Base-by-base conservation (phyloP, 1,140 invertebrate species). In the Drosophila rufa region DNA sequence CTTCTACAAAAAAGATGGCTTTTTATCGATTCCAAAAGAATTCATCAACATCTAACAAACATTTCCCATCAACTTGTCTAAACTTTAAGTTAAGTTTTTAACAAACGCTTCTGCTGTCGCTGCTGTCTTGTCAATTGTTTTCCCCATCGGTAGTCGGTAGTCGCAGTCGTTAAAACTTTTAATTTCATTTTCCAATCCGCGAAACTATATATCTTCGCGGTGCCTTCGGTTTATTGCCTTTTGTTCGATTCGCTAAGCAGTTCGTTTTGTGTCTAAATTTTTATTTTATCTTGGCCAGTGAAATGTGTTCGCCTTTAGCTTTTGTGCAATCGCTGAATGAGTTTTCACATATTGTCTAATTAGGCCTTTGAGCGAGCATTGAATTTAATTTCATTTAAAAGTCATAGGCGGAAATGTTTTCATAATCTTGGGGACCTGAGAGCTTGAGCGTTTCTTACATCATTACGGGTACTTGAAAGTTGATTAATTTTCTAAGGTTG, bases 261-360 rank as follows among this genome's bases (percentile, higher is more conserved):
- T 62, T 51, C 38, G 55, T 42, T 68, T 46, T 47, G 36, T 48
- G 46, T 73, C 47, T 51, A 45, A 64, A 61, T 59, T 53, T 70
- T 17, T 38, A 55, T 43, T 58, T 50, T 69, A 47, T 60, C 38
- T 70, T 45, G 27, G 36, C 7, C 22, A 47, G 70, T 57, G 17
- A 77, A 69, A 61, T 78, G 42, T 53, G 25, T 60, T 68, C 14
- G 45, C 66, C 66, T 69, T 51, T 51, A 38, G 38, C 66, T 42
- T 77, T 77, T 77, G 62, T 78, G 80, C 60, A 86, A 86, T 75
- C 62, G 64, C 53, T 43, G 71, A 83, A 80, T 66, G 66, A 58
- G 61, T 82, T 87, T 82, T 76, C 77, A 77, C 53, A 78, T 74
- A 77, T 76, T 69, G 80, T 80, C 57, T 83, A 80, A 89, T 86